Evolutionary conservation across 2,888 invertebrate species (phyloP), one percentile per base, ranked within the genome.

Genomic region (Mystacides longicornis): DNA sequence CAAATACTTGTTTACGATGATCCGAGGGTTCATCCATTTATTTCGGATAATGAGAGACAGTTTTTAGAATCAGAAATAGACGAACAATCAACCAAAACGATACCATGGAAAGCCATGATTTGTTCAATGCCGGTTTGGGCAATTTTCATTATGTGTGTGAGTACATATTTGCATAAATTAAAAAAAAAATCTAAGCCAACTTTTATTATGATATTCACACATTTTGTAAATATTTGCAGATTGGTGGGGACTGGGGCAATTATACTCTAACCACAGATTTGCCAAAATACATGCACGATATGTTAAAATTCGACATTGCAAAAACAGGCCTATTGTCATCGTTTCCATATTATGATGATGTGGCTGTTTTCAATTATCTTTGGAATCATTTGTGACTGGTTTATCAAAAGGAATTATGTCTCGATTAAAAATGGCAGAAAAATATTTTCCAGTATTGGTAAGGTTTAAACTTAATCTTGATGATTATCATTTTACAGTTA

Each of bases 1-100:
- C 69, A 76, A 23, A 63, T 82, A 16, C 71, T 85, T 22, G 83
- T 83, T 67, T 83, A 79, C 69, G 83, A 81, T 63, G 82, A 84
- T 63, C 89, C 89, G 1, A 79, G 78, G 51, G 80, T 82, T 1
- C 88, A 89, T 71, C 89, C 89, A 0, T 87, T 80, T 66, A 88
- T 87, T 61, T 81, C 82, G 49, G 83, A 85, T 54, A 76, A 80
- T 56, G 89, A 89, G 67, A 81, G 80, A 67, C 80, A 81, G 45
- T 87, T 81, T 65, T 69, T 88, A n/a, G 75, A 79, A 63, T 81
- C 82, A 65, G 82, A 85, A 52, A 71, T 89, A 52, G 81, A 76
- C 85, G 14, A 46, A 60, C 76, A 84, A 14, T 66, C 64, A 0
- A 73, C 74, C 7, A 78, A 80, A 48, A 74, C 75, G 57, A 73